Evolutionary conservation across 2,888 invertebrate genomes (phyloP).

Genomic region (Napeogenes sylphis): DNA sequence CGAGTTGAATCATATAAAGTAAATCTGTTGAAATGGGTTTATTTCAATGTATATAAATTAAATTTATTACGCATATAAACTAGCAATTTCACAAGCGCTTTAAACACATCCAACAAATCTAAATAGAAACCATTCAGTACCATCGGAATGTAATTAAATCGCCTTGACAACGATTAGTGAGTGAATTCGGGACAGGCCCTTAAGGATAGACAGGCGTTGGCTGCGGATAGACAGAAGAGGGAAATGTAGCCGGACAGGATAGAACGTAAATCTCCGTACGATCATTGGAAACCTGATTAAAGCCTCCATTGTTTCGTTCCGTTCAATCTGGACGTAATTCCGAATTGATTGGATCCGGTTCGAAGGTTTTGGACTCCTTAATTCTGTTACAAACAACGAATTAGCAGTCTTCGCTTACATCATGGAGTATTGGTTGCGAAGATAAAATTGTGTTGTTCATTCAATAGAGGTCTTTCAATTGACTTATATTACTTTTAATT

Average conservation of each 20-base stretch:
- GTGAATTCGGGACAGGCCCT: background rate
- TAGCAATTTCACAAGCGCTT: no score
- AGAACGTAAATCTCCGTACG: conserved; percentile 1
- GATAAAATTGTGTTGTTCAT: no score
- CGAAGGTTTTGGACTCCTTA: background rate
- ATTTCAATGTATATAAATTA: no score
- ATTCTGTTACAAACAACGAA: background rate
- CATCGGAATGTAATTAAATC: conserved; percentile 9
- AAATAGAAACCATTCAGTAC: background rate
- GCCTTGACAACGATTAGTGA: background rate
- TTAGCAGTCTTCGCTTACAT: background rate
- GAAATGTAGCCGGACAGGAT: background rate
- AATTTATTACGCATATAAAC: no score
- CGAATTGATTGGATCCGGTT: conserved; percentile 16
- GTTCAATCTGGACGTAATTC: conserved; percentile 14
- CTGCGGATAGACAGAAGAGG: background rate
- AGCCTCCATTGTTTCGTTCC: conserved; percentile 9
- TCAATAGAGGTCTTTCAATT: no score
- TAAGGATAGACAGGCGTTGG: background rate
- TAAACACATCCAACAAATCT: background rate
- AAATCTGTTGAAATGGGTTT: no score
- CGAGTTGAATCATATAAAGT: no score
- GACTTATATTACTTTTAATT: no score
- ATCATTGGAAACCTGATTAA: conserved; percentile 1
- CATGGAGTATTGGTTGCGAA: no score